Percentiles rank a stretch among this genome's conserved stretches.
These are phyloP conservation scores for Odontamblyopus rebecca DNA, from an alignment of 2,797 vertebrate genomes.

Conservation along the genomic window DNA sequence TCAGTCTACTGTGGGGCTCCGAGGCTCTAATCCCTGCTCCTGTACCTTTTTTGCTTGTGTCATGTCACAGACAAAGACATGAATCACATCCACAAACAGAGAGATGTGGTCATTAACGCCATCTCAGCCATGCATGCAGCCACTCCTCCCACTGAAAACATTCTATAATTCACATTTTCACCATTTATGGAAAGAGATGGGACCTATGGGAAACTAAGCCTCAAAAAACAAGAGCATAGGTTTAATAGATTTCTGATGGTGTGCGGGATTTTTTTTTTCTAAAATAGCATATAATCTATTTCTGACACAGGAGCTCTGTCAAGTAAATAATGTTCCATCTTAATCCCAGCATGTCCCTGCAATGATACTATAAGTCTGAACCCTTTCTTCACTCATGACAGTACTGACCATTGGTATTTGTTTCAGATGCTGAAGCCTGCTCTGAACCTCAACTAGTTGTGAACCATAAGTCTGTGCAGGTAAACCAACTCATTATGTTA, in stretches of 20 bases:
- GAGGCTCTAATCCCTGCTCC: conserved; percentile 65
- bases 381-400: not conserved
- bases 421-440: conserved; percentile 35
- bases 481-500: conserved; percentile 30
- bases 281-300: too few species aligned
- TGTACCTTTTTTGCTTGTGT: too few species aligned
- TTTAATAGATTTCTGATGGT: too few species aligned
- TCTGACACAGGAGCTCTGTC: too few species aligned
- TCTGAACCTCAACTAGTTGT: conserved; percentile 35
- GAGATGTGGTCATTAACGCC: conserved; percentile 56
- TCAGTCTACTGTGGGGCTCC: conserved; percentile 15
- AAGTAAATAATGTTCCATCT: too few species aligned
- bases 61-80: conserved; percentile 7
- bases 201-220: not conserved
- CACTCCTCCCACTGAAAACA: conserved; percentile 18
- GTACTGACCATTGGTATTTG: not conserved
- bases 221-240: not conserved
- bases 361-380: not conserved
- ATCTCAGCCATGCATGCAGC: conserved; percentile 42
- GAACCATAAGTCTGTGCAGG: conserved; percentile 48
- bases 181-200: conserved; percentile 53
- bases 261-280: too few species aligned
- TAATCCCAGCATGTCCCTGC: too few species aligned
- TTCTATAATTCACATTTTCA: conserved; percentile 32
- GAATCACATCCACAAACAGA: conserved; percentile 21